Conservation (phyloP, 2,797 vertebrate species). For the Acrossocheilus fasciatus region DNA sequence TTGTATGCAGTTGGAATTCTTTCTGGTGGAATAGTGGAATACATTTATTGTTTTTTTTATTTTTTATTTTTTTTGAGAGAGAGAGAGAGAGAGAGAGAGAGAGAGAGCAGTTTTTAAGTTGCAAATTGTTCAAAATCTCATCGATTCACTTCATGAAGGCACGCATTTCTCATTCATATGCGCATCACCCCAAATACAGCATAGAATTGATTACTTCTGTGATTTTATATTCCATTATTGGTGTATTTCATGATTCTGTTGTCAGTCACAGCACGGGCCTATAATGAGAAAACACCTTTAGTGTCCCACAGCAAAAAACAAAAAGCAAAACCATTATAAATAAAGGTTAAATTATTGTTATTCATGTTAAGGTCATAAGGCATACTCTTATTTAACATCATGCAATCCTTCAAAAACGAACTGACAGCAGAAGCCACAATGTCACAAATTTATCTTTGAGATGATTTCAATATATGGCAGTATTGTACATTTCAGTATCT, state of each 20-base stretch:
- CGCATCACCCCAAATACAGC: background rate
- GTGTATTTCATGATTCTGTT: background rate
- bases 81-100: too few relatives aligned
- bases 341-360: background rate
- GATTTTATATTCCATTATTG: background rate
- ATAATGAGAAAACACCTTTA: background rate
- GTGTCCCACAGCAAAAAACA: background rate
- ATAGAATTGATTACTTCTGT: background rate
- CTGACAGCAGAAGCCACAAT: too few relatives aligned
- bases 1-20: background rate
- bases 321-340: background rate
- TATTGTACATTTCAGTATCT: background rate
- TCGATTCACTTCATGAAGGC: background rate
- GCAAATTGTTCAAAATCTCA: background rate
- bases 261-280: background rate
- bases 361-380: background rate
- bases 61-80: too few relatives aligned
- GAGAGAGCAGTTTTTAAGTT: background rate
- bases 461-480: background rate
- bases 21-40: background rate
- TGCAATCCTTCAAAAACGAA: background rate
- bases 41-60: too few relatives aligned
- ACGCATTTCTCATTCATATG: background rate
- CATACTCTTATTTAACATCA: background rate
- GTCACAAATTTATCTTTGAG: too few relatives aligned